Conservation (phyloP, 2,797 vertebrate genomes). For the Sphenopsis melanotis region DNA sequence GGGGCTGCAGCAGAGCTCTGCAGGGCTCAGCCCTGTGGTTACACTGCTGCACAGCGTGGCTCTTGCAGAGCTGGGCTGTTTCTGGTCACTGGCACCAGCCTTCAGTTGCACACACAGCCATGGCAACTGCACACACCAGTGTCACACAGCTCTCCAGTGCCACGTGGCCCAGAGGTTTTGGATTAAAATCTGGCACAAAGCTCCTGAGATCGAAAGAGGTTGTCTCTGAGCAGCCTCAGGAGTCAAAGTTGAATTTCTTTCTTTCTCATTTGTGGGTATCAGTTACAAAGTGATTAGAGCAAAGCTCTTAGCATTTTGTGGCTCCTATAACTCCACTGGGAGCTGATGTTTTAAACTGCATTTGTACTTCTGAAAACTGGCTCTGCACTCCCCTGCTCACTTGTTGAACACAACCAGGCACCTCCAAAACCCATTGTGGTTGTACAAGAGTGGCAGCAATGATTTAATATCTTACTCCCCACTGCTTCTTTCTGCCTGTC, state of each 20-base stretch:
- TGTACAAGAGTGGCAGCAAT: not conserved
- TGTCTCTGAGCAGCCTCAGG: not conserved
- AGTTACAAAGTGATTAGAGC: not conserved
- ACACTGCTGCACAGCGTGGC: not conserved
- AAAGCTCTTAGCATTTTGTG: not conserved
- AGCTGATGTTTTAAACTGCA: not conserved
- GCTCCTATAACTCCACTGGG: not conserved
- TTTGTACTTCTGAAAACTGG: not conserved
- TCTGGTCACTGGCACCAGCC: not conserved
- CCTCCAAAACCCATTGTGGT: accelerated
- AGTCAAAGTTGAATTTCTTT: not conserved
- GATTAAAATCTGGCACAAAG: not conserved
- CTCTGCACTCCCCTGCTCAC: not conserved
- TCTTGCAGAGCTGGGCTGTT: not conserved
- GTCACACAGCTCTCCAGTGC: accelerated
- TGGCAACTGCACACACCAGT: not conserved
- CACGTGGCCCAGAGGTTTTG: not conserved
- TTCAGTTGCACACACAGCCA: not conserved
- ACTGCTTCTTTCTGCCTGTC: not conserved
- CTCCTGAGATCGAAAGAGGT: not conserved
- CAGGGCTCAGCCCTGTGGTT: not conserved
- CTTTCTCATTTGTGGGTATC: not conserved
- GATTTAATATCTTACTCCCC: not conserved
- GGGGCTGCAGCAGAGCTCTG: not conserved
- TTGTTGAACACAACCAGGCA: not conserved